phyloP scores from a whole-genome alignment of 2,113 vertebrate genomes.

The Apteryx owenii region DNA sequence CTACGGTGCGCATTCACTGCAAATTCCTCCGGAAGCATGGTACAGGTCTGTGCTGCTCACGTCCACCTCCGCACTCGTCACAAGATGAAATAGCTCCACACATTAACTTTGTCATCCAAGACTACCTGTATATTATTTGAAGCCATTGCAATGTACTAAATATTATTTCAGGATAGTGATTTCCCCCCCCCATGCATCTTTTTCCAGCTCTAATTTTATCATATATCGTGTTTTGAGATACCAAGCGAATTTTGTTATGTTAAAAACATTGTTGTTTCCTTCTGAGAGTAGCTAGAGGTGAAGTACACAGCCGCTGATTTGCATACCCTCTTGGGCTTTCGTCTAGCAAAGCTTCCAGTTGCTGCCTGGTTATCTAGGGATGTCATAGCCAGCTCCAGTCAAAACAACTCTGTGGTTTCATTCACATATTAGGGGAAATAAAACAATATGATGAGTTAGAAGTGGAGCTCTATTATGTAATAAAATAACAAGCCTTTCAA shows the following conservation, averaged over 20 bases:
- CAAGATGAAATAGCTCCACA: not conserved
- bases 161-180: not conserved
- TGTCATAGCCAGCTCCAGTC: constrained; percentile 1
- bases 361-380: not conserved
- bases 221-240: not conserved
- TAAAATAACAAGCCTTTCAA: not conserved
- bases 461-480: constrained; percentile 17
- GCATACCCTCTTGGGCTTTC: not conserved
- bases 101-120: not conserved
- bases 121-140: not conserved
- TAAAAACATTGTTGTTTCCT: not conserved
- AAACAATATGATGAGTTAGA: constrained; percentile 1
- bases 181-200: not conserved
- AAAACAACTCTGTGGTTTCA: constrained; percentile 49
- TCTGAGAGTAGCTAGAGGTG: not conserved
- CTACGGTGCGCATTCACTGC: not conserved
- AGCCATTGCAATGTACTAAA: not conserved
- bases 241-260: not conserved
- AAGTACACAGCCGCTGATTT: not conserved
- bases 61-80: not conserved
- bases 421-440: constrained; percentile 36
- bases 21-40: not conserved
- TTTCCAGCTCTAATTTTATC: not conserved
- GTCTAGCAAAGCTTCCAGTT: not conserved
- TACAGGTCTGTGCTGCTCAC: not conserved